These are phyloP conservation scores for Odontamblyopus rebecca DNA, from an alignment of 2,797 vertebrate species.

Conservation along the genomic window DNA sequence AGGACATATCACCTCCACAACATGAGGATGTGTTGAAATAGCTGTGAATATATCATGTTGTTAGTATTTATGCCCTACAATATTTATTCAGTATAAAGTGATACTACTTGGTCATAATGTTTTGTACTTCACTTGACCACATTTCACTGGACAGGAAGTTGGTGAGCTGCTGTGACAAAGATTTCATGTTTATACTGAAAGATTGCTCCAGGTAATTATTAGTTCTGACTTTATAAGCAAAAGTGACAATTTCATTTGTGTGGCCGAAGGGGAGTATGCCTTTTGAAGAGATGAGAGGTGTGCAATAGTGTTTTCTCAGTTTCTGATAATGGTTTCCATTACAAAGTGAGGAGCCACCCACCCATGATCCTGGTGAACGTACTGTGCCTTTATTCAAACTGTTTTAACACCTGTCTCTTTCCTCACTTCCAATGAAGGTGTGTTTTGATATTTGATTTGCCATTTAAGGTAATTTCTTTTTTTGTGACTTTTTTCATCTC, in stretches of 20 bases:
- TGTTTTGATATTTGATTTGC: neutral
- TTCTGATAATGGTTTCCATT: neutral
- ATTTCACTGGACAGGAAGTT: neutral
- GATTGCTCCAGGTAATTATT: neutral
- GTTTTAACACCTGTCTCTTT: too few relatives aligned
- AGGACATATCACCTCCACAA: neutral
- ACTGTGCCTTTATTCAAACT: conserved; percentile 13
- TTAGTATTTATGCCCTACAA: neutral
- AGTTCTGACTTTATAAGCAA: neutral
- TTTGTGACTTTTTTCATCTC: neutral
- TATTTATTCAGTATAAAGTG: too few relatives aligned
- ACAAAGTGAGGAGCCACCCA: neutral
- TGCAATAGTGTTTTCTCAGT: neutral
- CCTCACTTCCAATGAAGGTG: neutral
- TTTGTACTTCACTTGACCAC: neutral
- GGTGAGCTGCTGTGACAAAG: neutral
- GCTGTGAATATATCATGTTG: neutral
- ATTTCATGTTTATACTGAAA: conserved; percentile 10
- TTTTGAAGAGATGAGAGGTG: neutral
- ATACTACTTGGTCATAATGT: too few relatives aligned
- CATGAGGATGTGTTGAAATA: neutral
- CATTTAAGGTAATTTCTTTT: neutral
- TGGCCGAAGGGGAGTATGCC: neutral
- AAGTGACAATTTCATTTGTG: neutral
- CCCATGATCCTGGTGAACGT: neutral